Conservation (phyloP, 2,113 vertebrate species). For the Oncorhynchus gorbuscha region DNA sequence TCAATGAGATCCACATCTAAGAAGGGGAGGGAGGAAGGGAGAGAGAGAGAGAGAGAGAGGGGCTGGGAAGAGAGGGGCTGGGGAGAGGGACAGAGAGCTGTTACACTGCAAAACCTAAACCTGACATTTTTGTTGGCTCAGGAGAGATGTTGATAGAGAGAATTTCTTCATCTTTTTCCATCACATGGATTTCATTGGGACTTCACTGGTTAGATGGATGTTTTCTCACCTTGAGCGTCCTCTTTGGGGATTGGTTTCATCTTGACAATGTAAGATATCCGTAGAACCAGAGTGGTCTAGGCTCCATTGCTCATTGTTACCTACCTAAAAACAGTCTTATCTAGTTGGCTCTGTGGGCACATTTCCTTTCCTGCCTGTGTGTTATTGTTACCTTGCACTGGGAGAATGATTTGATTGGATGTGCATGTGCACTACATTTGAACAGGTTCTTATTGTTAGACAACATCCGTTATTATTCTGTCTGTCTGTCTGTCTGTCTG, state of each 20-base stretch:
- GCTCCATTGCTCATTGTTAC: not conserved
- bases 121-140: not conserved
- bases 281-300: not conserved
- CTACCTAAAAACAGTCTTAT: not conserved
- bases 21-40: not conserved
- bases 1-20: slow-evolving; percentile 59
- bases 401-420: no score
- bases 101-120: no score
- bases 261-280: not conserved
- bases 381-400: no score
- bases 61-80: not conserved
- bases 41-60: not conserved
- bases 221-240: not conserved
- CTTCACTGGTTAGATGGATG: not conserved
- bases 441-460: not conserved
- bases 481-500: not conserved
- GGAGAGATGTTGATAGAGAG: not conserved
- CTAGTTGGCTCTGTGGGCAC: not conserved
- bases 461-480: not conserved
- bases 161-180: not conserved
- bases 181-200: not conserved
- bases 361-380: not conserved
- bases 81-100: not conserved
- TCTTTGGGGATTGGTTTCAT: not conserved
- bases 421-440: no score